phyloP scores from a whole-genome alignment of 1,140 invertebrate species.

The Achroia grisella region DNA sequence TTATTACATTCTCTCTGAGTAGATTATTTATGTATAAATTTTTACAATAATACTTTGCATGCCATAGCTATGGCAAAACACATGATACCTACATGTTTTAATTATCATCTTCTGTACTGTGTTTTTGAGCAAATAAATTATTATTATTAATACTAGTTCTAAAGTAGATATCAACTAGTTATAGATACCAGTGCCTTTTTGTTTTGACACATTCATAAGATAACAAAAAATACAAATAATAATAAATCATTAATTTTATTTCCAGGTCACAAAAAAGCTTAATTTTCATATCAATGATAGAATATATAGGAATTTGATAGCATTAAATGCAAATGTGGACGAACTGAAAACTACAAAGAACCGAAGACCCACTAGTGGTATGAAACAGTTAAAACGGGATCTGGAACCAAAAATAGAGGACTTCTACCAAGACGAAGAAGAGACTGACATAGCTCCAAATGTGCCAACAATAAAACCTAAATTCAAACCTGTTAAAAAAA shows the following conservation, averaged over 20 bases:
- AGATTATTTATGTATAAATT: too few species aligned
- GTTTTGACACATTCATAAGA: not conserved
- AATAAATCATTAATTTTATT: slow-evolving; percentile 14
- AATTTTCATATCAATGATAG: slow-evolving; percentile 69
- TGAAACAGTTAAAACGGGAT: slow-evolving; percentile 32
- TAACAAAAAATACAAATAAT: not conserved
- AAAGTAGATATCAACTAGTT: too few species aligned
- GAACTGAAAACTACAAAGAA: slow-evolving; percentile 34
- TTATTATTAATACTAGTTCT: too few species aligned
- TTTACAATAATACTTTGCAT: too few species aligned
- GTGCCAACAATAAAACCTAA: slow-evolving; percentile 47
- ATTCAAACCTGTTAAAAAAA: slow-evolving; percentile 37
- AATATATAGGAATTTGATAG: slow-evolving; percentile 66
- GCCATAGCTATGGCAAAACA: too few species aligned
- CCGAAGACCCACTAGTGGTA: slow-evolving; percentile 22
- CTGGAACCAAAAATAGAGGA: slow-evolving; percentile 67
- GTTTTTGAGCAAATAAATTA: too few species aligned
- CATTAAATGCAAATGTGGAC: slow-evolving; percentile 54
- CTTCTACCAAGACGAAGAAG: slow-evolving; percentile 49
- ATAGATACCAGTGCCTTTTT: too few species aligned
- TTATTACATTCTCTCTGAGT: too few species aligned
- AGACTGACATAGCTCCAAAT: slow-evolving; percentile 42
- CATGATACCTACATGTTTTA: too few species aligned
- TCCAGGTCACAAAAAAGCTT: slow-evolving; percentile 60
- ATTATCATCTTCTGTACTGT: too few species aligned